Percentiles rank a stretch among this genome's conserved stretches.
Evolutionary conservation across 2,888 invertebrate genomes (phyloP).

Genomic region (Eupeodes latifasciatus): DNA sequence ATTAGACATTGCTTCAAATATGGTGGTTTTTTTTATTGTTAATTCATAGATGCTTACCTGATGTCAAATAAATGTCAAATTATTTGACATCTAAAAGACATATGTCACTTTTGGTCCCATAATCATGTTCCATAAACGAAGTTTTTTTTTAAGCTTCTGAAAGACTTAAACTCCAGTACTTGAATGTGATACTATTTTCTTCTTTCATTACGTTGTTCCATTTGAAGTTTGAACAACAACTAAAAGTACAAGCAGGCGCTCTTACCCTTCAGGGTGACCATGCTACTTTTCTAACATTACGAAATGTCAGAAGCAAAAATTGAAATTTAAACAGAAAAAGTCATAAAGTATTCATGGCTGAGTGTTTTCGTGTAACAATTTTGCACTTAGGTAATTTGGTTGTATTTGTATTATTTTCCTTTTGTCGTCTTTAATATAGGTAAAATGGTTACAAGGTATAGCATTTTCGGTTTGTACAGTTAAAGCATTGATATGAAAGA

Average conservation of each 20-base stretch:
- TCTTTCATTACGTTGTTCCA: too few species aligned
- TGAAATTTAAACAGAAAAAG: constrained; percentile 52
- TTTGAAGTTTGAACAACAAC: too few species aligned
- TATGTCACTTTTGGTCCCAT: too few species aligned
- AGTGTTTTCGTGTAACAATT: constrained; percentile 44
- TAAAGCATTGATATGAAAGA: background rate
- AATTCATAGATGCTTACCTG: too few species aligned
- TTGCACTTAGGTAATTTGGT: constrained; percentile 21
- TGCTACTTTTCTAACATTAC: background rate
- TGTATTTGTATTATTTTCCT: background rate
- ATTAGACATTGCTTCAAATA: too few species aligned
- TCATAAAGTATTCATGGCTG: constrained; percentile 65
- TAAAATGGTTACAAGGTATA: background rate
- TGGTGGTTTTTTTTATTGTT: too few species aligned
- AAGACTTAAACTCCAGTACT: too few species aligned
- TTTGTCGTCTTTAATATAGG: background rate
- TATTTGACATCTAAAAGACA: too few species aligned
- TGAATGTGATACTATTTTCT: too few species aligned
- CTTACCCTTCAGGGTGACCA: background rate
- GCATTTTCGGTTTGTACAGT: background rate
- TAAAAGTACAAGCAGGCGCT: background rate
- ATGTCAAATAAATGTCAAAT: too few species aligned
- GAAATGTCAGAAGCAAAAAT: constrained; percentile 24
- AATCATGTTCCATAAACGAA: too few species aligned
- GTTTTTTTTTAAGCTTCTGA: too few species aligned